Base-by-base conservation (phyloP, 2,888 invertebrate genomes). In the Trypoxylon attenuatum region DNA sequence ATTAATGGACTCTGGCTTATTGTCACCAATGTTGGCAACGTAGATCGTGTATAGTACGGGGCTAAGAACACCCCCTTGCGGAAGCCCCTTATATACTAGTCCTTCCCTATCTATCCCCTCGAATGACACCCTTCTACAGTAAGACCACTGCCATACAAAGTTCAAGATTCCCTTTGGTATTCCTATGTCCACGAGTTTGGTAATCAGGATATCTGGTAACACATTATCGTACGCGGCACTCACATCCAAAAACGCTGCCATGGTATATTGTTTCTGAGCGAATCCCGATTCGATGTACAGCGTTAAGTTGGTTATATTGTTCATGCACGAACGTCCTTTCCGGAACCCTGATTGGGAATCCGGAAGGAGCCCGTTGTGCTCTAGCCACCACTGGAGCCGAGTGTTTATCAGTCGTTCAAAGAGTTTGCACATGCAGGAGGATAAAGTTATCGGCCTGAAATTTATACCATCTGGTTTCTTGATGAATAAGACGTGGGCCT, bases 181-280 rank as follows among this genome's bases (percentile, higher is more conserved):
- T 5, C 54, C 56, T 0, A 59, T 6, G 15, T 21, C 18, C 1
- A 56, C 43, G 5, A 72, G 21, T 45, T 58, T 47, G 5, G 25
- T 2, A 4, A 64, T n/a, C 13, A 71, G 56, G 0, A 69, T 64
- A 6, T 60, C 25, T 27, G 51, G 27, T 16, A 64, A 46, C 0
- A 73, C 68, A n/a, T 70, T 59, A 27, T 70, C 67, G 27, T 61
- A 73, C 6, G 70, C 70, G 1, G 45, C 55, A 5, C 51, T 55
- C 8, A 73, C 70, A 29, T 73, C 73, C 13, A 73, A 33, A 43
- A 68, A 69, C 2, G 55, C 66, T n/a, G 64, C 66, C 1, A 61
- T n/a, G 0, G 43, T 10, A 2, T 68, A 27, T n/a, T 61, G 6
- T 33, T 41, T 54, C 6, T 46, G 38, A 16, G 19, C 22, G 1